Percentiles rank a stretch among this genome's conserved stretches.
Evolutionary conservation across 2,888 invertebrate genomes (phyloP).

Genomic region (Trachelus stipa): DNA sequence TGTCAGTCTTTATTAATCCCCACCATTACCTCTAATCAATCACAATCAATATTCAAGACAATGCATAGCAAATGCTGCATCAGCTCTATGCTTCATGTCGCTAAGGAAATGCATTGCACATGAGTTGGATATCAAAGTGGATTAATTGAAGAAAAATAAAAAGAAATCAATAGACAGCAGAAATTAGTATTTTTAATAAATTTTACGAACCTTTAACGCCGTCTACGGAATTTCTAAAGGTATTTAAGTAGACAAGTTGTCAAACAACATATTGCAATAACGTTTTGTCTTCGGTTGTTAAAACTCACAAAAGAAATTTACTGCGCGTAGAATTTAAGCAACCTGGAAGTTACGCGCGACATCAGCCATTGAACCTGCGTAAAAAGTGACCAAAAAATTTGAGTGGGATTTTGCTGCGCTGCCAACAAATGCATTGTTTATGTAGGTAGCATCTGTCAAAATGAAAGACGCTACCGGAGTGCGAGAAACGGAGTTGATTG

Average conservation of each 20-base stretch:
- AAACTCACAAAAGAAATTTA: no score
- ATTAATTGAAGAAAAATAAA: not conserved
- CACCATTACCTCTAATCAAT: not conserved
- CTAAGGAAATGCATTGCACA: not conserved
- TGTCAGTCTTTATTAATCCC: not conserved
- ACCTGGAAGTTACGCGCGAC: not conserved
- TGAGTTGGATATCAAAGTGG: not conserved
- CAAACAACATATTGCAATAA: not conserved
- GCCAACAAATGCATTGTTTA: constrained; percentile 26
- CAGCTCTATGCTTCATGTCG: not conserved
- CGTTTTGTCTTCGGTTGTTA: not conserved
- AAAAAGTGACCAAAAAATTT: not conserved
- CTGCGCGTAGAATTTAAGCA: not conserved
- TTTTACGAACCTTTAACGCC: not conserved
- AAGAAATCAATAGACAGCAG: not conserved
- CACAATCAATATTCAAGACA: not conserved
- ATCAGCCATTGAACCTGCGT: not conserved
- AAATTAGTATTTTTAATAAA: not conserved
- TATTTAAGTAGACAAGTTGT: not conserved
- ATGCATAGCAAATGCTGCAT: not conserved
- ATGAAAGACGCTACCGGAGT: not conserved
- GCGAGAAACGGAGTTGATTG: not conserved
- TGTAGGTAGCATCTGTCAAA: constrained; percentile 13
- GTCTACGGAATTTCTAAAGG: not conserved
- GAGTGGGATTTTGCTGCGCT: not conserved